Evolutionary conservation across 1,140 invertebrate species (phyloP).

Genomic region (Chironomus tepperi): DNA sequence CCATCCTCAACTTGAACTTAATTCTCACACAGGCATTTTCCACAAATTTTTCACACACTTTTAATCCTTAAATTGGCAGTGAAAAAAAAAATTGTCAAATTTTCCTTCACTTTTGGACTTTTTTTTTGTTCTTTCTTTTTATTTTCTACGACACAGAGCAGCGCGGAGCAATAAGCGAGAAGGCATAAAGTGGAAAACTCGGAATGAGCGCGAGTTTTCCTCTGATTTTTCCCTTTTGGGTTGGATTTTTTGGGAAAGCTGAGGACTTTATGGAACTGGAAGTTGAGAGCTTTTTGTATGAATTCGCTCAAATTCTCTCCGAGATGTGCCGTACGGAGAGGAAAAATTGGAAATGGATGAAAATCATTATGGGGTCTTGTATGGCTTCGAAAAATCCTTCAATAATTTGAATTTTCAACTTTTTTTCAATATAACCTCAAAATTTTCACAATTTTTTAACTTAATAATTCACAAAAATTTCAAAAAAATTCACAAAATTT

Average conservation of each 20-base stretch:
- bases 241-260: too few relatives aligned
- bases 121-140: too few relatives aligned
- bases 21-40: too few relatives aligned
- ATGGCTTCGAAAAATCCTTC: background rate
- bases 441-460: background rate
- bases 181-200: constrained; percentile 12
- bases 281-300: background rate
- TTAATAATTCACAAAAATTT: background rate
- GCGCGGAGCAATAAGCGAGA: constrained; percentile 7
- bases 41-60: too few relatives aligned
- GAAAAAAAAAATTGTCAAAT: too few relatives aligned
- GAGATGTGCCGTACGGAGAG: background rate
- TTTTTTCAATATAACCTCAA: background rate
- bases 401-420: background rate
- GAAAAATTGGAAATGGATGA: background rate
- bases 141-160: background rate
- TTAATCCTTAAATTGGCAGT: too few relatives aligned
- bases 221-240: background rate
- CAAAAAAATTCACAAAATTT: background rate
- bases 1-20: too few relatives aligned
- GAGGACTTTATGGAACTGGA: background rate
- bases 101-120: background rate
- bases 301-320: background rate
- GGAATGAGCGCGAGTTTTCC: background rate
- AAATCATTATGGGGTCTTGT: background rate